Evolutionary conservation across 2,888 invertebrate genomes (phyloP).

Genomic region (Pegoplata infirma): DNA sequence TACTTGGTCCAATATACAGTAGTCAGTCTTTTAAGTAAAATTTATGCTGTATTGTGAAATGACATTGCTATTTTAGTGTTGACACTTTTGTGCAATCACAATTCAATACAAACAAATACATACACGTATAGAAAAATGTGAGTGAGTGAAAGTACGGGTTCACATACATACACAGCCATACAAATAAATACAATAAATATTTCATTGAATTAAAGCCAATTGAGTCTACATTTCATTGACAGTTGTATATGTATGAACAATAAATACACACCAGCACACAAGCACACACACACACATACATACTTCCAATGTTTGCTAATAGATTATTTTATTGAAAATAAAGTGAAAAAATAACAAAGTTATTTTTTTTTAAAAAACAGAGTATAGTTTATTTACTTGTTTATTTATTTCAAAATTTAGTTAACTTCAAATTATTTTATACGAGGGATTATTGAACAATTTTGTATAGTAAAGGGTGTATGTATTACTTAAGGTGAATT

Average conservation of each 20-base stretch:
- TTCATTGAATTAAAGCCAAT: constrained; percentile 51
- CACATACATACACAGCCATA: too few species aligned
- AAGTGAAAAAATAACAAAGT: neutral
- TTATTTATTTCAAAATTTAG: neutral
- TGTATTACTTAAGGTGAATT: too few species aligned
- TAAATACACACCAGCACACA: neutral
- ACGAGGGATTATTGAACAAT: too few species aligned
- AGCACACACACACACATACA: neutral
- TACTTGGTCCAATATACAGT: neutral
- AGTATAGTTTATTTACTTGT: neutral
- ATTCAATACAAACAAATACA: constrained; percentile 23
- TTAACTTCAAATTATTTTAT: neutral
- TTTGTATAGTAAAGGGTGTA: too few species aligned
- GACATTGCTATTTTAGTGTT: constrained; percentile 56
- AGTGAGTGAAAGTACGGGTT: constrained; percentile 2
- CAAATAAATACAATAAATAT: constrained; percentile 50
- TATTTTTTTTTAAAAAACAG: neutral
- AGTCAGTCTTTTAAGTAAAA: constrained; percentile 25
- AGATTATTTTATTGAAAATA: neutral
- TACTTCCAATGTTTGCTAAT: neutral
- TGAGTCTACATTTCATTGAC: constrained; percentile 40
- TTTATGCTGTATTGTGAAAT: constrained; percentile 45
- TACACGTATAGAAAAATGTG: constrained; percentile 1
- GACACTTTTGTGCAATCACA: constrained; percentile 51
- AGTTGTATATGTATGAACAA: neutral